phyloP scores from a whole-genome alignment of 1,140 invertebrate genomes.

The Drosophila pandora region DNA sequence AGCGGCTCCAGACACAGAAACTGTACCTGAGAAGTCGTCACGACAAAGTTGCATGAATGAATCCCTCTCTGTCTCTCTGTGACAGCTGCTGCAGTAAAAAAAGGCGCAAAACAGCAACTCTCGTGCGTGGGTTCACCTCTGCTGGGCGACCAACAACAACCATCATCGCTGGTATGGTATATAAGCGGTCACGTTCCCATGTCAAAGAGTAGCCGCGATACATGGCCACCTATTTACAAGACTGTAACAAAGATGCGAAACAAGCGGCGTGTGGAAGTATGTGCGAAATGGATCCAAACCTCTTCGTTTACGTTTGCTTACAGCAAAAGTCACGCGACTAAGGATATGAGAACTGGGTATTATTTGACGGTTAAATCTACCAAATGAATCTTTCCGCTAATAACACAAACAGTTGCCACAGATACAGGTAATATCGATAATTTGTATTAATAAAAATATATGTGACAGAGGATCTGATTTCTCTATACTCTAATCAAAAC shows the following conservation, averaged over 20 bases:
- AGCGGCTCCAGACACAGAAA: slow-evolving; percentile 9
- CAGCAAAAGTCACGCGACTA: slow-evolving; percentile 42
- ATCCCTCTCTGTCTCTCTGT: slow-evolving; percentile 49
- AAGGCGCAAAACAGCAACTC: slow-evolving; percentile 63
- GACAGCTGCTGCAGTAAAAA: slow-evolving; percentile 70
- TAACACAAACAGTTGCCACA: too few relatives aligned
- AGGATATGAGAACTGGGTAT: slow-evolving; percentile 11
- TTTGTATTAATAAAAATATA: too few relatives aligned
- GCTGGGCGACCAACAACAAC: slow-evolving; percentile 62
- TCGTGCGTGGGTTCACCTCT: slow-evolving; percentile 65
- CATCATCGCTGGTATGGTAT: slow-evolving; percentile 22
- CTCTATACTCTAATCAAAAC: too few relatives aligned
- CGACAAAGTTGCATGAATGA: slow-evolving; percentile 72
- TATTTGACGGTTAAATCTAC: too few relatives aligned
- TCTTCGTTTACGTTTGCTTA: slow-evolving; percentile 6
- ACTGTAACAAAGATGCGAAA: slow-evolving; percentile 67
- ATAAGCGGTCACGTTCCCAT: slow-evolving; percentile 73
- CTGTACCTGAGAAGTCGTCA: slow-evolving; percentile 74
- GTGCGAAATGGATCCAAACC: slow-evolving; percentile 59
- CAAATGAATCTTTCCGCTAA: too few relatives aligned
- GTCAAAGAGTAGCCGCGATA: slow-evolving; percentile 58
- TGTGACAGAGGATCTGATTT: too few relatives aligned
- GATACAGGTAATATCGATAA: too few relatives aligned
- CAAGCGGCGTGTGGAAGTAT: slow-evolving; percentile 61
- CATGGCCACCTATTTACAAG: slow-evolving; percentile 57